A percentile compares a stretch with the other conserved stretches of the same genome.
phyloP scores from a whole-genome alignment of 2,888 invertebrate species.

The Leucoma salicis region DNA sequence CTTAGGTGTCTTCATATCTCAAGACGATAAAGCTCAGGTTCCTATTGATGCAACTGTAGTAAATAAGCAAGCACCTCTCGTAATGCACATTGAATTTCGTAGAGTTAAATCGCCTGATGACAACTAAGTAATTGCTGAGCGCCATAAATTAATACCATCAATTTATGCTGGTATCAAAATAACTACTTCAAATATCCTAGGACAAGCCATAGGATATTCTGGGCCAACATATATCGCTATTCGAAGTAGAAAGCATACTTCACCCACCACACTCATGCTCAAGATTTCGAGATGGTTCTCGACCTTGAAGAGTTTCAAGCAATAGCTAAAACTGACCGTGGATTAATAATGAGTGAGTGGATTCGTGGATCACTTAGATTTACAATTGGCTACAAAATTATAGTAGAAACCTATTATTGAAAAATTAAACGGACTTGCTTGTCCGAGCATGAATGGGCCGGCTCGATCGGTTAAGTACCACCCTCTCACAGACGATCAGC shows the following conservation, averaged over 20 bases:
- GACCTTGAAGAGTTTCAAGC: slow-evolving; percentile 13
- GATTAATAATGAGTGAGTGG: too few relatives aligned
- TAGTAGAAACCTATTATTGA: too few relatives aligned
- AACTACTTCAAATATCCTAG: slow-evolving; percentile 18
- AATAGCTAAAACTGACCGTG: slow-evolving; percentile 15
- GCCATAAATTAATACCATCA: slow-evolving; percentile 12
- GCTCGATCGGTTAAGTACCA: too few relatives aligned
- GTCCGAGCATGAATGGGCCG: too few relatives aligned
- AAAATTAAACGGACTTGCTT: too few relatives aligned
- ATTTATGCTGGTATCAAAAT: slow-evolving; percentile 30
- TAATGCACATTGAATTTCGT: slow-evolving; percentile 24
- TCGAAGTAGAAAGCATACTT: slow-evolving; percentile 28
- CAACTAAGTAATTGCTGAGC: slow-evolving; percentile 13
- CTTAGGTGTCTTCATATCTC: too few relatives aligned
- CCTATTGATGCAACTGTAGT: slow-evolving; percentile 14
- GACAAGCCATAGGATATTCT: slow-evolving; percentile 44
- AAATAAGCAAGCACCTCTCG: slow-evolving; percentile 11
- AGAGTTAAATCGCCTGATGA: slow-evolving; percentile 7
- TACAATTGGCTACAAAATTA: too few relatives aligned
- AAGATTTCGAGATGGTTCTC: slow-evolving; percentile 29
- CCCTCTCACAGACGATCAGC: too few relatives aligned
- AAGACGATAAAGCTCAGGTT: slow-evolving; percentile 24
- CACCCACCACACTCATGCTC: slow-evolving; percentile 35
- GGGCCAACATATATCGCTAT: background rate
- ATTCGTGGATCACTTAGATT: too few relatives aligned